Evolutionary conservation across 2,113 vertebrate genomes (phyloP).

Genomic region (Opisthocomus hoazin): DNA sequence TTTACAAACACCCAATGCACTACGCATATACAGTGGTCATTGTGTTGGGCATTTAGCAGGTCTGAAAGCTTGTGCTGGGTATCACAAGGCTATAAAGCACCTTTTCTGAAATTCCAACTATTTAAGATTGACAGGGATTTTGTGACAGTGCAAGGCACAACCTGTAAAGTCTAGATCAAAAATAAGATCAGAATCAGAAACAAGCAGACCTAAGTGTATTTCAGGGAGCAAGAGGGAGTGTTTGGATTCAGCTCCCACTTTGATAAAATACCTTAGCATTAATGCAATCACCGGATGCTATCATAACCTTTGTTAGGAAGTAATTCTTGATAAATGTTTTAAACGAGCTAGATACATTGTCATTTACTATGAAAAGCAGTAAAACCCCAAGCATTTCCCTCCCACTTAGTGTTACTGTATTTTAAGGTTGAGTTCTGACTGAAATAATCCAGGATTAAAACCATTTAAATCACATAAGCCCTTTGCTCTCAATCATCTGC

Average conservation of each 20-base stretch:
- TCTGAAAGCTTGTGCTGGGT: not conserved
- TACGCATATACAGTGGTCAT: not conserved
- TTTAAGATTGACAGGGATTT: not conserved
- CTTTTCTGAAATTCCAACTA: not conserved
- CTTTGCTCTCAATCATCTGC: conserved; percentile 14
- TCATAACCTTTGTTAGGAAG: not conserved
- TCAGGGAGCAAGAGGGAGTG: not conserved
- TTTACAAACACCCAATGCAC: not conserved
- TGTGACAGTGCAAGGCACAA: not conserved
- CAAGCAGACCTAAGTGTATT: not conserved
- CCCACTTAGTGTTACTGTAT: not conserved
- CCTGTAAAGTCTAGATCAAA: not conserved
- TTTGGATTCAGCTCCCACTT: not conserved
- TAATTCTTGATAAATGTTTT: not conserved
- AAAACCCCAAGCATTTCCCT: not conserved
- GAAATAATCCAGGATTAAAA: conserved; percentile 34
- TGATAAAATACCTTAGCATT: not conserved
- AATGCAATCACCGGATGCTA: not conserved
- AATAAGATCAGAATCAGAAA: not conserved
- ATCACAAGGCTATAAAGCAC: not conserved
- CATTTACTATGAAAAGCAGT: not conserved
- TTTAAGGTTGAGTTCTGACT: not conserved
- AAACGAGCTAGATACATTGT: not conserved
- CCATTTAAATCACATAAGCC: not conserved
- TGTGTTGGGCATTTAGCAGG: not conserved